phyloP scores from a whole-genome alignment of 2,797 vertebrate species.

The Percopsis omiscomaycus region DNA sequence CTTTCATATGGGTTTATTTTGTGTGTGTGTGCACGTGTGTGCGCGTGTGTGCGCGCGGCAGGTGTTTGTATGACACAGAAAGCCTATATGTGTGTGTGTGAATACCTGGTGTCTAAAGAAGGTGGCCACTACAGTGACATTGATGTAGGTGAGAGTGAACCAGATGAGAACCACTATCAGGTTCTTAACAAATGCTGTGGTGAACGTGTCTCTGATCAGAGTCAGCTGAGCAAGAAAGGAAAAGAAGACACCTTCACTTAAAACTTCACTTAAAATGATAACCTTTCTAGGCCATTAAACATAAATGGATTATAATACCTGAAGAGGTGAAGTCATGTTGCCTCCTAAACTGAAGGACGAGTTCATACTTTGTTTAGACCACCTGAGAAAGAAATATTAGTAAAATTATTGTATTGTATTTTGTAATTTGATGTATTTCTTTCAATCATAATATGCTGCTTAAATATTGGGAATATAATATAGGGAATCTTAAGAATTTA shows the following conservation, averaged over 20 bases:
- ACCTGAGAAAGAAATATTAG: neutral
- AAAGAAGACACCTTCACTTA: neutral
- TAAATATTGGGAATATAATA: too few relatives aligned
- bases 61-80: neutral
- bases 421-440: too few relatives aligned
- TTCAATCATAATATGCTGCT: too few relatives aligned
- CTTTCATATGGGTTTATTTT: too few relatives aligned
- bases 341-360: slow-evolving; percentile 26
- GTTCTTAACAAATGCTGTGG: slow-evolving; percentile 67
- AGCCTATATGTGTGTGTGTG: neutral
- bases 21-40: slow-evolving; percentile 3
- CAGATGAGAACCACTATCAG: slow-evolving; percentile 68
- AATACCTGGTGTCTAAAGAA: slow-evolving; percentile 72
- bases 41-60: neutral
- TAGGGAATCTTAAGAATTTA: too few relatives aligned
- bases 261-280: neutral
- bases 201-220: slow-evolving; percentile 62
- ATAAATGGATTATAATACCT: slow-evolving; percentile 39
- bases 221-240: slow-evolving; percentile 23
- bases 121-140: slow-evolving; percentile 60
- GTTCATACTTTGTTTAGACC: slow-evolving; percentile 42
- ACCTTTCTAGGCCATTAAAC: neutral
- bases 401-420: too few relatives aligned
- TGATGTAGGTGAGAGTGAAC: slow-evolving; percentile 72
- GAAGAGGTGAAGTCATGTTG: slow-evolving; percentile 45